Percentiles rank a stretch among this genome's conserved stretches.
phyloP scores from a whole-genome alignment of 2,113 vertebrate species.

The Anolis carolinensis region DNA sequence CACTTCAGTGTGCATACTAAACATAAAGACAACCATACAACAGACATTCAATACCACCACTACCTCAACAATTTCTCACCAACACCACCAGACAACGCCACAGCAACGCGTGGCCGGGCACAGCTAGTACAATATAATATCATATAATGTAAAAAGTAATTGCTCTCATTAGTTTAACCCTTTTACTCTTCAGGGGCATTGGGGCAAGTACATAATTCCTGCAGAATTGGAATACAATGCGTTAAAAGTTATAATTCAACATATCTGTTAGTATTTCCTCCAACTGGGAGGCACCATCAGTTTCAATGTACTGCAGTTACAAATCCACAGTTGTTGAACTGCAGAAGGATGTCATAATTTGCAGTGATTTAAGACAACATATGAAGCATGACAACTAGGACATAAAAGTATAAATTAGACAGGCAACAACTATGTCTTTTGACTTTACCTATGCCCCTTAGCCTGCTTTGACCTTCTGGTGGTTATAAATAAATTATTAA shows the following conservation, averaged over 20 bases:
- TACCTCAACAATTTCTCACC: too few relatives aligned
- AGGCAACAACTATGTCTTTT: conserved; percentile 25
- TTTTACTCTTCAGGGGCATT: not conserved
- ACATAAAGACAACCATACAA: too few relatives aligned
- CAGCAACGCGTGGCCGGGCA: too few relatives aligned
- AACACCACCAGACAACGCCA: too few relatives aligned
- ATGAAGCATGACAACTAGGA: conserved; percentile 9
- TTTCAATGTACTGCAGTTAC: not conserved
- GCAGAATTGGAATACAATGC: not conserved
- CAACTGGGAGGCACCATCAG: not conserved
- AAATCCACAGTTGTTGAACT: not conserved
- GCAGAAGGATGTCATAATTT: not conserved
- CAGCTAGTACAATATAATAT: too few relatives aligned
- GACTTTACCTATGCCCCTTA: not conserved
- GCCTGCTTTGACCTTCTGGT: not conserved
- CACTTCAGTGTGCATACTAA: too few relatives aligned
- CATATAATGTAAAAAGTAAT: not conserved
- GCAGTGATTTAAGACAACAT: conserved; percentile 21
- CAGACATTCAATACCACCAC: too few relatives aligned
- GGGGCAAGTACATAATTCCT: not conserved
- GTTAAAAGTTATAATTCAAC: not conserved
- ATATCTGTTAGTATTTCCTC: not conserved
- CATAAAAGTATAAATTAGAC: conserved; percentile 15
- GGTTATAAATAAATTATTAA: not conserved
- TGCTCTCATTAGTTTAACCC: not conserved